Conservation (phyloP, 2,888 invertebrate species). For the Papilio protenor region DNA sequence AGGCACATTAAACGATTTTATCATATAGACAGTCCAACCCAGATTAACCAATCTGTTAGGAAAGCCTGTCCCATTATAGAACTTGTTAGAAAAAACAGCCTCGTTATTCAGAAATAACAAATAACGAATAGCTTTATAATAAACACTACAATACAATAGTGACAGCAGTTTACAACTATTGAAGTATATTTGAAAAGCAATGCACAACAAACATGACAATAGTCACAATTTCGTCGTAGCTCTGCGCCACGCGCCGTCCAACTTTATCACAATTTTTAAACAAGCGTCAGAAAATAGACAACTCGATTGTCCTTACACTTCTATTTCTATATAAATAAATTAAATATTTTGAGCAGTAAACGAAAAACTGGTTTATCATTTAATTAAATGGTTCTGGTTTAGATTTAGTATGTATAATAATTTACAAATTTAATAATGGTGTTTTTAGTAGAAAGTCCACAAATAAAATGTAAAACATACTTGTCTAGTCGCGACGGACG, state of each 20-base stretch:
- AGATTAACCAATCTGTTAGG: not conserved
- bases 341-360: not conserved
- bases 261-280: not conserved
- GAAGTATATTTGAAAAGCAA: not conserved
- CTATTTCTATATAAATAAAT: not conserved
- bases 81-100: no score
- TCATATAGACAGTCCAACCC: no score
- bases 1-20: not conserved
- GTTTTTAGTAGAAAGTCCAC: not conserved
- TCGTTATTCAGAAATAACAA: not conserved
- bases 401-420: no score
- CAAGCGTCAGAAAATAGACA: not conserved
- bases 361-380: not conserved
- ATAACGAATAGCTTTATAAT: not conserved
- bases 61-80: not conserved
- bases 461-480: slow-evolving; percentile 58
- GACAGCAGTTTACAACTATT: not conserved
- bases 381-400: not conserved
- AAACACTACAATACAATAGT: not conserved
- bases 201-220: slow-evolving; percentile 1
- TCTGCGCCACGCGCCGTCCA: not conserved
- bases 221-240: slow-evolving; percentile 5
- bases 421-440: no score
- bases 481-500: slow-evolving; percentile 74
- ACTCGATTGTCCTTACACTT: not conserved